These are phyloP conservation scores for Atta texana DNA, from an alignment of 1,140 invertebrate species.

Conservation along the genomic window DNA sequence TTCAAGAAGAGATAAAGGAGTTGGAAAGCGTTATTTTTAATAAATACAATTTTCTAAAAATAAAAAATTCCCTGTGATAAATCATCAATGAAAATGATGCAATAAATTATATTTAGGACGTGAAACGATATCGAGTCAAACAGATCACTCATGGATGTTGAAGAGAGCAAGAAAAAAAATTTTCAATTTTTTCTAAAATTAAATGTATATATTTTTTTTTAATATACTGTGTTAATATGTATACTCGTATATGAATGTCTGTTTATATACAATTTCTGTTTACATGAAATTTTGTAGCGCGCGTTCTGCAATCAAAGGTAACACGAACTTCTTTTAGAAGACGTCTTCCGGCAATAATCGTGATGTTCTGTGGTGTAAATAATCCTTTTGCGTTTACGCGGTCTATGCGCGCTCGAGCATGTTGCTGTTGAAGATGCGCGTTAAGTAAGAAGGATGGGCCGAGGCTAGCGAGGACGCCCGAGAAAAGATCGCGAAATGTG, in stretches of 20 bases:
- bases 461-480: conserved; percentile 21
- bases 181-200: not conserved
- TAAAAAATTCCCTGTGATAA: not conserved
- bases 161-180: not conserved
- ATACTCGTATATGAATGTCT: not conserved
- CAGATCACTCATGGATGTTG: not conserved
- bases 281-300: not conserved
- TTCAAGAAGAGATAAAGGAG: not conserved
- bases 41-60: not conserved
- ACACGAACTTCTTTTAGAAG: not conserved
- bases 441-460: conserved; percentile 50
- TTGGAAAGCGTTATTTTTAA: not conserved
- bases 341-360: conserved; percentile 23
- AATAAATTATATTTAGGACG: not conserved
- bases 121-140: not conserved
- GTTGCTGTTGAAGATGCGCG: conserved; percentile 39
- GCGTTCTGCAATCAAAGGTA: conserved; percentile 5
- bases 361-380: conserved; percentile 1
- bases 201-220: not conserved
- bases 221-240: not conserved
- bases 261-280: not conserved
- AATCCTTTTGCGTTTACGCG: conserved; percentile 38
- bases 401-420: conserved; percentile 33
- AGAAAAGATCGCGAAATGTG: conserved; percentile 52
- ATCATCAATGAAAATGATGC: not conserved